Evolutionary conservation across 2,888 invertebrate genomes (phyloP).

Genomic region (Polyommatus iphigenia): DNA sequence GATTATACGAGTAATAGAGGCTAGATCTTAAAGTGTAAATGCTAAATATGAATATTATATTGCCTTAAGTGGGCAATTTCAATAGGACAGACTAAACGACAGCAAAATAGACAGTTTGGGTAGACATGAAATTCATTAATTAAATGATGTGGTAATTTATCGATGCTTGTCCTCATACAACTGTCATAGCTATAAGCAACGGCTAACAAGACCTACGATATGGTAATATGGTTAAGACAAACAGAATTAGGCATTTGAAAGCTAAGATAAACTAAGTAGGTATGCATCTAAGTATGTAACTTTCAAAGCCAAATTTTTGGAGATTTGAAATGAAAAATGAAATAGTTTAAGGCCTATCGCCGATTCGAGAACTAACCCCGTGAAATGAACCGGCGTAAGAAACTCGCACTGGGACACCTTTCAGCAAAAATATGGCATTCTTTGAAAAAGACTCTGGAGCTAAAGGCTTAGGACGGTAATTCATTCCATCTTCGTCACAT

Average conservation of each 20-base stretch:
- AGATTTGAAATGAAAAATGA: no score
- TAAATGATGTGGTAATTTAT: constrained; percentile 29
- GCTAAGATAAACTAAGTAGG: not conserved
- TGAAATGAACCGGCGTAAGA: no score
- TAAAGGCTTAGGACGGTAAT: no score
- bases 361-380: no score
- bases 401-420: no score
- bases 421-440: no score
- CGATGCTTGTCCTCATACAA: constrained; percentile 23
- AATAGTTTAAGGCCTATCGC: no score
- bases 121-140: constrained; percentile 23
- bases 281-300: not conserved
- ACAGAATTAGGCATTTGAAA: not conserved
- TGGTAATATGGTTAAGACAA: not conserved
- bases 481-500: no score
- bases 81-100: constrained; percentile 21
- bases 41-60: not conserved
- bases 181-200: constrained; percentile 10
- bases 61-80: constrained; percentile 22
- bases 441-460: no score
- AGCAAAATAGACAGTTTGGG: constrained; percentile 10
- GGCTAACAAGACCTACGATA: constrained; percentile 10
- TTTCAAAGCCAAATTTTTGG: no score
- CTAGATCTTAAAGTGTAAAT: not conserved
- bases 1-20: not conserved